Evolutionary conservation across 2,797 vertebrate genomes (phyloP).

Genomic region (Naso thynnoides): DNA sequence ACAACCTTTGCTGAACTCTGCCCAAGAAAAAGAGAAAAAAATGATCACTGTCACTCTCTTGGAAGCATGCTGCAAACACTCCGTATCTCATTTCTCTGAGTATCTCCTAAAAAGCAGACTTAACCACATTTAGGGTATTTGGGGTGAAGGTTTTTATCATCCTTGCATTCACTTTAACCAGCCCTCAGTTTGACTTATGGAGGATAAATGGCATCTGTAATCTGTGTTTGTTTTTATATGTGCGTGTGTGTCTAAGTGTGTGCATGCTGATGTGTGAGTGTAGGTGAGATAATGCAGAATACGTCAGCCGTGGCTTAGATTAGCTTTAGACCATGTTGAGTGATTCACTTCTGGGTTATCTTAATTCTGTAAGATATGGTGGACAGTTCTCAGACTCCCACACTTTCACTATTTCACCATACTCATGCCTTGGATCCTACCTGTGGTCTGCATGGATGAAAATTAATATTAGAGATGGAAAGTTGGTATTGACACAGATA

Average conservation of each 20-base stretch:
- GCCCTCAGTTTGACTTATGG: conserved; percentile 62
- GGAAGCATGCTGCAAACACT: conserved; percentile 54
- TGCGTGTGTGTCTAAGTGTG: neutral
- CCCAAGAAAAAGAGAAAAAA: conserved; percentile 49
- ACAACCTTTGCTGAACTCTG: conserved; percentile 73
- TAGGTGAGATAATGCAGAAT: conserved; percentile 75
- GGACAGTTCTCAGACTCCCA: conserved; percentile 71
- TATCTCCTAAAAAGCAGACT: conserved; percentile 58
- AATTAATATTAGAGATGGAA: conserved; percentile 21
- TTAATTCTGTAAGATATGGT: conserved; percentile 76
- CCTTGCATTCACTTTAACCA: conserved; percentile 23
- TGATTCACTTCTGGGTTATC: conserved; percentile 80
- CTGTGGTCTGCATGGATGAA: conserved; percentile 21
- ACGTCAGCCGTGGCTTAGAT: conserved; percentile 66
- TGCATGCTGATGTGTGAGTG: conserved; percentile 33
- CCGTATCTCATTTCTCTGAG: conserved; percentile 50
- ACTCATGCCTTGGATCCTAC: conserved; percentile 37
- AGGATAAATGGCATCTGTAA: conserved; percentile 69
- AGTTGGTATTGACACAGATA: conserved; percentile 17
- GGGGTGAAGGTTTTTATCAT: conserved; percentile 54
- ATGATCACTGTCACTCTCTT: conserved; percentile 53
- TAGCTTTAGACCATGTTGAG: conserved; percentile 64
- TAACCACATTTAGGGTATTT: conserved; percentile 44
- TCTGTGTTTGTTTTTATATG: conserved; percentile 71
- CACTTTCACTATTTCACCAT: conserved; percentile 47